A percentile compares a stretch with the other conserved stretches of the same genome.
Conservation (phyloP, 2,113 vertebrate genomes). For the Hiodon tergisus region DNA sequence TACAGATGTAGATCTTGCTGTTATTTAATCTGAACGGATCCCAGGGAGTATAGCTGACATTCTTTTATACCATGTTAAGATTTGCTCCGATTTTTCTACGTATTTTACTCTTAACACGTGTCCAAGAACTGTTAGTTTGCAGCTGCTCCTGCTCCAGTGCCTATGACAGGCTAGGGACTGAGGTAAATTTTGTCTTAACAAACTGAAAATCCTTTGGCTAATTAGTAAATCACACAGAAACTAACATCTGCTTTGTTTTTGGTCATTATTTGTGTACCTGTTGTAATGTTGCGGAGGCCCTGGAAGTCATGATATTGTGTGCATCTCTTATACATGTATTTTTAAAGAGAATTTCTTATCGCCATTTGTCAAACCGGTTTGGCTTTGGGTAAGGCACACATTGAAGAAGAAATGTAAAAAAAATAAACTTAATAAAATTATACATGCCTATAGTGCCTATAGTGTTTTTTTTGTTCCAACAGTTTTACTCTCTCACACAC, state of each 20-base stretch:
- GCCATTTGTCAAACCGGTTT: slow-evolving; percentile 29
- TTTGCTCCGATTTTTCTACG: neutral
- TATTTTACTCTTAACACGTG: neutral
- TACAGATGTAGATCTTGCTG: neutral
- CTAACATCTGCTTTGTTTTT: slow-evolving; percentile 1
- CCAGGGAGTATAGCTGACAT: neutral
- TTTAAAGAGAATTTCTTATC: slow-evolving; percentile 43
- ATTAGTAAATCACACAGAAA: neutral
- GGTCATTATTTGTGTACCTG: neutral
- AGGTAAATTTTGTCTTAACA: neutral
- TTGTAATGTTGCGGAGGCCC: slow-evolving; percentile 1
- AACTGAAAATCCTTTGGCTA: neutral
- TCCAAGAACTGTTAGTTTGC: neutral
- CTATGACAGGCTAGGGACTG: neutral
- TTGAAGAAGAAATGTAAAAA: slow-evolving; percentile 16
- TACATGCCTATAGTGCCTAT: neutral
- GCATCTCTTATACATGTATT: slow-evolving; percentile 46
- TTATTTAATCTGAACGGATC: neutral
- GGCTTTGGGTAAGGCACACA: slow-evolving; percentile 16
- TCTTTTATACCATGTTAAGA: neutral
- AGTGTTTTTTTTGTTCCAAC: no score
- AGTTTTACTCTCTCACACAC: no score
- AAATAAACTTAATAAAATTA: slow-evolving; percentile 46
- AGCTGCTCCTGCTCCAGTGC: neutral
- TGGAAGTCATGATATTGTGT: slow-evolving; percentile 24